Evolutionary conservation across 2,113 vertebrate species (phyloP).

Genomic region (Hippolais icterina): DNA sequence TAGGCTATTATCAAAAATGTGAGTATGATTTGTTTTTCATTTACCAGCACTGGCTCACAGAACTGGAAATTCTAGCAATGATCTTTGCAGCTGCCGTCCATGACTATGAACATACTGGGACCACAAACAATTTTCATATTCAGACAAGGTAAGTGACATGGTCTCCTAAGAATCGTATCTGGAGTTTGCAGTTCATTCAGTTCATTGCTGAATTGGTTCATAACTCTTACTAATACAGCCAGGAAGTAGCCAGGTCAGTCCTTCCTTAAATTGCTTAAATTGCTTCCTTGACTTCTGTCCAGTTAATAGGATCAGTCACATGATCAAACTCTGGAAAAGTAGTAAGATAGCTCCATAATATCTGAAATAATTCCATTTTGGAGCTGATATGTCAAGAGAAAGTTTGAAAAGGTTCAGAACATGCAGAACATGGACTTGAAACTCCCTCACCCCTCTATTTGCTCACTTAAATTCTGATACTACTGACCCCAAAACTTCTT

Average conservation of each 20-base stretch:
- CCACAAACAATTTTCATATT: constrained; percentile 99
- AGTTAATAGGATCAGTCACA: neutral
- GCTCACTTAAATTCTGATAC: neutral
- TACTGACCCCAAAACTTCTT: neutral
- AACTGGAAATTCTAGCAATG: constrained; percentile 99
- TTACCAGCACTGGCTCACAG: constrained; percentile 94
- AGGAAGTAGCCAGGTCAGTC: neutral
- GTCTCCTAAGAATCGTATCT: neutral
- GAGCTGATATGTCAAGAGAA: neutral
- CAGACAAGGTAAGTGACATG: constrained; percentile 86
- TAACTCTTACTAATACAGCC: neutral
- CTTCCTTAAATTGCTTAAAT: too few species aligned
- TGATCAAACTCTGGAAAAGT: neutral
- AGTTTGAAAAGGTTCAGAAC: neutral
- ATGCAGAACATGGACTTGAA: neutral
- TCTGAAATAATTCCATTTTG: neutral
- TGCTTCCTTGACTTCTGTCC: neutral
- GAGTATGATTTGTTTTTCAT: constrained; percentile 46
- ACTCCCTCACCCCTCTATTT: neutral
- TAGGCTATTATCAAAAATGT: neutral
- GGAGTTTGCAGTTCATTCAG: neutral
- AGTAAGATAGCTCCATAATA: neutral
- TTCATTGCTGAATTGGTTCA: neutral
- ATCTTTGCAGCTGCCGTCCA: constrained; percentile 97
- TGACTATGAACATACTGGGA: constrained; percentile 98